A percentile compares a stretch with the other conserved stretches of the same genome.
Conservation (phyloP, 2,797 vertebrate genomes). For the Lutra lutra region DNA sequence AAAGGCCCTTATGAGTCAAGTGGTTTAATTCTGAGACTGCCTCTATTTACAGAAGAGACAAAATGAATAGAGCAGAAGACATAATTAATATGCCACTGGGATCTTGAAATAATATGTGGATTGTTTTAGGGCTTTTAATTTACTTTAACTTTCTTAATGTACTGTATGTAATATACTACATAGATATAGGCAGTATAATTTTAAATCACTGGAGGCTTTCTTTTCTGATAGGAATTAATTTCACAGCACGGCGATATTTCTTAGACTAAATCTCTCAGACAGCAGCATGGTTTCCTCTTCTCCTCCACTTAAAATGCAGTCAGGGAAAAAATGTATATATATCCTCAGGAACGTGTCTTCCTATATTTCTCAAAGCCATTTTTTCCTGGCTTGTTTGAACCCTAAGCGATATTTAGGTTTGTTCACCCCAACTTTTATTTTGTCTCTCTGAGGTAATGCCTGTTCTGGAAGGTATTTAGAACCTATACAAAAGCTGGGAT, state of each 20-base stretch:
- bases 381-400: not conserved
- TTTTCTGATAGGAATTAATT: conserved; percentile 69
- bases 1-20: not conserved
- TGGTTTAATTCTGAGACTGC: not conserved
- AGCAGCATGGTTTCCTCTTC: conserved; percentile 11
- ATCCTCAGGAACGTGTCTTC: not conserved
- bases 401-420: not conserved
- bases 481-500: not conserved
- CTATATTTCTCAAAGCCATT: not conserved
- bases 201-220: conserved; percentile 63
- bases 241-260: conserved; percentile 36
- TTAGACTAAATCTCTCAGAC: conserved; percentile 51
- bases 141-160: conserved; percentile 65
- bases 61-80: conserved; percentile 32
- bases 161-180: conserved; percentile 54
- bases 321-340: not conserved
- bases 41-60: conserved; percentile 45
- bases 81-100: conserved; percentile 35
- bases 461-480: not conserved
- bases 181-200: conserved; percentile 57
- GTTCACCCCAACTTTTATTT: not conserved
- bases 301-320: conserved; percentile 13
- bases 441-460: not conserved
- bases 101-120: conserved; percentile 54
- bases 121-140: conserved; percentile 74